Conservation (phyloP, 2,113 vertebrate species). For the Accipiter virgatus region DNA sequence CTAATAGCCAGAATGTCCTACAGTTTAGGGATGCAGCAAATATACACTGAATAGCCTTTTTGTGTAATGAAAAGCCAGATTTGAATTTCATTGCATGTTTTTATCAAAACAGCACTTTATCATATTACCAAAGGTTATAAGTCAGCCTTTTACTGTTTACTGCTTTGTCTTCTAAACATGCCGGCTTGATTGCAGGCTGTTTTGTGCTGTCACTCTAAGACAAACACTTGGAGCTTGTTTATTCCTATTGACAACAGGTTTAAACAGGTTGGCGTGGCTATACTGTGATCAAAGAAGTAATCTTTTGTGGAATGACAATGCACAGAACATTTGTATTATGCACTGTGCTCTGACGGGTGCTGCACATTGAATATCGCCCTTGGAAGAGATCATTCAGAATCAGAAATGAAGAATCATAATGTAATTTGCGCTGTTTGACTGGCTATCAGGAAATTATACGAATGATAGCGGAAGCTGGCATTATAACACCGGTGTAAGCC, state of each 20-base stretch:
- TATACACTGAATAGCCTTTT: background rate
- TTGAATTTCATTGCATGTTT: slow-evolving; percentile 22
- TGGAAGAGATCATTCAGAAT: background rate
- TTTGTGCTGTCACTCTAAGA: slow-evolving; percentile 13
- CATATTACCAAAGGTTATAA: background rate
- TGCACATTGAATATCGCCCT: background rate
- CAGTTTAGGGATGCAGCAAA: background rate
- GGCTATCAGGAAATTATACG: background rate
- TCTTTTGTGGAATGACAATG: background rate
- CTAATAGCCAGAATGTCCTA: background rate
- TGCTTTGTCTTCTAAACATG: background rate
- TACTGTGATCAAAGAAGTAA: slow-evolving; percentile 22
- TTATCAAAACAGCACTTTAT: background rate
- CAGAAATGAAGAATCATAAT: background rate
- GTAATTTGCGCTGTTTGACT: slow-evolving; percentile 19
- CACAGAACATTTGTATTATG: background rate
- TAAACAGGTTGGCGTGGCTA: background rate
- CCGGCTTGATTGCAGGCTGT: background rate
- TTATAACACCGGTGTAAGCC: background rate
- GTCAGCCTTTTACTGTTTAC: slow-evolving; percentile 25
- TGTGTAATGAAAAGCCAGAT: background rate
- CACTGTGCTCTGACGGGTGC: background rate
- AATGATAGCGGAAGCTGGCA: slow-evolving; percentile 1
- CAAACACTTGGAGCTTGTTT: slow-evolving; percentile 19
- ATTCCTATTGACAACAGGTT: slow-evolving; percentile 14